A percentile compares a stretch with the other conserved stretches of the same genome.
These are phyloP conservation scores for Ameiurus melas DNA, from an alignment of 2,113 vertebrate species.

Conservation along the genomic window DNA sequence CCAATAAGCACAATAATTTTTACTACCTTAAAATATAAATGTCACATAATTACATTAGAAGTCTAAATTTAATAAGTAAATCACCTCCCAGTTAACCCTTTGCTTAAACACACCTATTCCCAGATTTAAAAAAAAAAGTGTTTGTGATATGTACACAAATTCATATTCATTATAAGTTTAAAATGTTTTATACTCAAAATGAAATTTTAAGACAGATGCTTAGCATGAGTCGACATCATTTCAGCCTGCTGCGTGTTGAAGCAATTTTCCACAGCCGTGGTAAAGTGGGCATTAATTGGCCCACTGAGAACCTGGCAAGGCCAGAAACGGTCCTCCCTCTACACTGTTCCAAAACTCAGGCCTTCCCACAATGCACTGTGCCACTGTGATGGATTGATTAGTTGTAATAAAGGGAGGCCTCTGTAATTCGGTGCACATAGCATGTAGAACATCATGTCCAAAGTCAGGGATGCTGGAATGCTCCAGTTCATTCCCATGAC, in stretches of 20 bases:
- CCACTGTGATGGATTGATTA: constrained; percentile 41
- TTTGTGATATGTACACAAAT: not conserved
- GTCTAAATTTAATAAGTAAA: not conserved
- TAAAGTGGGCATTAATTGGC: constrained; percentile 54
- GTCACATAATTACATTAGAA: not conserved
- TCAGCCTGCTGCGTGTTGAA: not conserved
- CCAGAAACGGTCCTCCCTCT: constrained; percentile 15
- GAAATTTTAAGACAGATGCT: not conserved
- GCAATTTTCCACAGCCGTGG: constrained; percentile 34
- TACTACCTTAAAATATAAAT: not conserved
- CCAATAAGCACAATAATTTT: too few species aligned
- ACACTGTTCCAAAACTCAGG: constrained; percentile 4
- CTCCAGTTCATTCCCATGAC: constrained; percentile 52
- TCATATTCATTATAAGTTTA: not conserved
- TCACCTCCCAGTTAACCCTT: not conserved
- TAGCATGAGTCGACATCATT: constrained; percentile 3
- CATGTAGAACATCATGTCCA: constrained; percentile 29
- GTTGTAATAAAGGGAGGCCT: constrained; percentile 32
- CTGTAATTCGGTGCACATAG: constrained; percentile 33
- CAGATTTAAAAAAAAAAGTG: not conserved
- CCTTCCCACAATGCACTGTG: constrained; percentile 38
- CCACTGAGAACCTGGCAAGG: constrained; percentile 27
- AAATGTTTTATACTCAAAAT: not conserved
- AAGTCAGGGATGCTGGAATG: constrained; percentile 32
- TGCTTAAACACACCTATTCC: not conserved